Percentiles rank a stretch among this genome's conserved stretches.
Conservation (phyloP, 1,140 invertebrate genomes). For the Microvelia longipes region DNA sequence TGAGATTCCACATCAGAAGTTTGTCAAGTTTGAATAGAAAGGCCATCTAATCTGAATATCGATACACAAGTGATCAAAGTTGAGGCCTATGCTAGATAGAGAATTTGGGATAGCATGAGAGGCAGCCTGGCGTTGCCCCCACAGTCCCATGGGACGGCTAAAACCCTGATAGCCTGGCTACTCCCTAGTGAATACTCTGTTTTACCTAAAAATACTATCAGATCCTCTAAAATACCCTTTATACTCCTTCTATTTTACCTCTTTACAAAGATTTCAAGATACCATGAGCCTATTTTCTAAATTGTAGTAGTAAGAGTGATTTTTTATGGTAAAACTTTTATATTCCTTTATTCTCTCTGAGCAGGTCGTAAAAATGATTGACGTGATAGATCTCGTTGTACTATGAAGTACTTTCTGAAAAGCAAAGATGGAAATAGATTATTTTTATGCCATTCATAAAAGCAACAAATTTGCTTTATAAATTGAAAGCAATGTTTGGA, state of each 20-base stretch:
- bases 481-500: no score
- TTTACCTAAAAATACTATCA: background rate
- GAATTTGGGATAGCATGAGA: background rate
- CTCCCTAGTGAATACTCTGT: background rate
- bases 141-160: background rate
- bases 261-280: background rate
- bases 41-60: background rate
- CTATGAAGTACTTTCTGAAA: no score
- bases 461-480: no score
- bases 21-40: background rate
- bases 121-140: background rate
- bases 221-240: background rate
- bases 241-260: background rate
- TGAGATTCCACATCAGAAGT: no score
- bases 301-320: background rate
- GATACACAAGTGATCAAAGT: background rate
- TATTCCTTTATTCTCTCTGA: no score
- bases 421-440: no score
- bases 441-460: no score
- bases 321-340: no score
- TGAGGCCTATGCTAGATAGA: background rate
- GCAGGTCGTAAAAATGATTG: no score
- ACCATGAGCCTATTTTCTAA: background rate
- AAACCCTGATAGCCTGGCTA: background rate
- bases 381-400: no score